Conservation (phyloP, 2,888 invertebrate genomes). For the Chalcis sispes region DNA sequence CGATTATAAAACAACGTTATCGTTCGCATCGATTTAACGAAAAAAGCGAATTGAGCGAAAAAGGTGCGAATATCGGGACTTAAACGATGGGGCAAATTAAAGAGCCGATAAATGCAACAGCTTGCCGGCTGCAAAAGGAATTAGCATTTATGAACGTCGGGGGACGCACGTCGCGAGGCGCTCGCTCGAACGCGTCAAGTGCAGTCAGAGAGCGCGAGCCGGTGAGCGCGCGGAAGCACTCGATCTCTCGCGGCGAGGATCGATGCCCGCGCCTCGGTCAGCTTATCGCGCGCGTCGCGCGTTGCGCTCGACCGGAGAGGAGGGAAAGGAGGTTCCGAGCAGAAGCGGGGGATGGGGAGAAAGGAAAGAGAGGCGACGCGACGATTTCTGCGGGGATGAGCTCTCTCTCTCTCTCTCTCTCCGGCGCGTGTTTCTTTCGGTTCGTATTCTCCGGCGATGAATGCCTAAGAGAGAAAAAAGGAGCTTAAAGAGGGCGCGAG, state of each 20-base stretch:
- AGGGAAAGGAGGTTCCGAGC: not conserved
- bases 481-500: constrained; percentile 2
- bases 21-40: no score
- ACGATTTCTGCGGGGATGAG: constrained; percentile 30
- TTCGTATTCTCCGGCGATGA: constrained; percentile 29
- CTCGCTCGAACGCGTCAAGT: constrained; percentile 49
- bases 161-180: constrained; percentile 44
- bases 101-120: constrained; percentile 38
- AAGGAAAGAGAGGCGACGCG: constrained; percentile 40
- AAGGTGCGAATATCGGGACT: constrained; percentile 14
- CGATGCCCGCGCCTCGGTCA: constrained; percentile 58
- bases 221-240: constrained; percentile 31
- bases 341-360: not conserved
- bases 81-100: constrained; percentile 32
- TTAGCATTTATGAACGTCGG: constrained; percentile 54
- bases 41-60: no score
- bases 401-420: constrained; percentile 12
- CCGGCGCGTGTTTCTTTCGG: no score
- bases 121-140: constrained; percentile 38
- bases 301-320: constrained; percentile 12
- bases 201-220: not conserved
- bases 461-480: constrained; percentile 34
- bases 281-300: constrained; percentile 64
- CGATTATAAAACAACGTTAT: no score
- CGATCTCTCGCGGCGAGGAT: constrained; percentile 46